Evolutionary conservation across 2,888 invertebrate species (phyloP), one percentile per base, ranked within the genome.

Genomic region (Piscicola geometra): DNA sequence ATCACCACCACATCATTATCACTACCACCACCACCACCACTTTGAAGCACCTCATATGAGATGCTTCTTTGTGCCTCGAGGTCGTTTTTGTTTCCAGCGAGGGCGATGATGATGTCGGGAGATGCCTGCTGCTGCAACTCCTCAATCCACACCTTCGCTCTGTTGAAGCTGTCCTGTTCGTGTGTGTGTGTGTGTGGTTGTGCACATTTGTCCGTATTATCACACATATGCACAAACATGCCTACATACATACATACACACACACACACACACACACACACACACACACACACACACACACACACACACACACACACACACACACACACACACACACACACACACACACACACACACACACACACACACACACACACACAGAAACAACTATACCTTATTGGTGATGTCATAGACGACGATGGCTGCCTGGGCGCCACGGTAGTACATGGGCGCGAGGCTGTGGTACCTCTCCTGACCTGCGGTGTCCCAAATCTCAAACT

Each of bases 401-500:
- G 73, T 73, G 28, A 76, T 76, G 52, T 76, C 76, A 68, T 76
- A 76, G 28, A 76, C 71, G 21, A 76, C 76, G 30, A 76, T 76
- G 50, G 76, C 76, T 9, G 76, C 76, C 73, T 76, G 76, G 25
- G 76, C 76, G 5, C 76, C 76, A 18, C 76, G 72, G 76, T 76
- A 76, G 76, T 76, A 76, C 76, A 76, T 76, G 18, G 76, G 76
- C n/a, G 76, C 76, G 33, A 76, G 90, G 88, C 97, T 97, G 89
- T 99, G 98, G 88, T 99, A 99, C 88, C 98, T 91, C 87, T 99
- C 99, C 78, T 86, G 85, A 25, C 99, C 98, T 70, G 98, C 99
- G 80, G 99, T 99, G 86, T 96, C 95, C 99, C 76, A 76, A 36
- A 76, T 76, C 76, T 76, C 76, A 76, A 76, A 76, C 56, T 76